These are phyloP conservation scores for Elanoides forficatus DNA, from an alignment of 2,113 vertebrate genomes.

Conservation along the genomic window DNA sequence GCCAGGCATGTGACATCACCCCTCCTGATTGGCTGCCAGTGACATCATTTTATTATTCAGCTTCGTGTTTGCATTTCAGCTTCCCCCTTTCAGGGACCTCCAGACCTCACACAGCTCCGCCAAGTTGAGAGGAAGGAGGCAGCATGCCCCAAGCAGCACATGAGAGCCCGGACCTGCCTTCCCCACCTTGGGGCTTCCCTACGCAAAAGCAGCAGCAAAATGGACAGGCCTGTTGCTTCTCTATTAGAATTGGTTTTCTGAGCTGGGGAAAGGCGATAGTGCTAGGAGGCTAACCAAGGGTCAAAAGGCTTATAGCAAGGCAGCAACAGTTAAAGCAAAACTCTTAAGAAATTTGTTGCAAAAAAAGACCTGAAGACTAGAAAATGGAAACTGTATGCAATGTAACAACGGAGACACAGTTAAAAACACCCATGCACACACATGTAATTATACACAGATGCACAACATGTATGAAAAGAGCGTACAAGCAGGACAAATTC, in stretches of 20 bases:
- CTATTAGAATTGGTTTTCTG: not conserved
- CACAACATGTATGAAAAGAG: not conserved
- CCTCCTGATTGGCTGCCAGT: constrained; percentile 70
- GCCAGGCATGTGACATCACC: constrained; percentile 39
- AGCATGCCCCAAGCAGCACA: not conserved
- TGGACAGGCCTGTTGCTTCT: not conserved
- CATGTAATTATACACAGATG: not conserved
- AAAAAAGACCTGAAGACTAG: not conserved
- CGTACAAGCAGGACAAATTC: not conserved
- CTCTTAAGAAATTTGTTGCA: not conserved
- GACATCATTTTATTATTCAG: constrained; percentile 77
- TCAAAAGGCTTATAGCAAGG: not conserved
- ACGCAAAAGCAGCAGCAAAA: no score
- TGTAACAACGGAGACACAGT: not conserved
- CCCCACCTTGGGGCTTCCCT: not conserved
- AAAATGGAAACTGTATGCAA: constrained; percentile 53
- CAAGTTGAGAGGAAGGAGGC: not conserved
- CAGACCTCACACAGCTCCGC: constrained; percentile 28
- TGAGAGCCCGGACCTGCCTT: not conserved
- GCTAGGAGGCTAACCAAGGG: not conserved
- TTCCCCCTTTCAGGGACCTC: constrained; percentile 62
- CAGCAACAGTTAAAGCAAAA: not conserved
- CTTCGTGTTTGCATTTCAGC: constrained; percentile 25
- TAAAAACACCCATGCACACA: not conserved
- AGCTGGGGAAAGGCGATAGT: fast-evolving